Percentiles rank a stretch among this genome's conserved stretches.
These are phyloP conservation scores for Syrista parreyssii DNA, from an alignment of 2,888 invertebrate genomes.

Conservation along the genomic window DNA sequence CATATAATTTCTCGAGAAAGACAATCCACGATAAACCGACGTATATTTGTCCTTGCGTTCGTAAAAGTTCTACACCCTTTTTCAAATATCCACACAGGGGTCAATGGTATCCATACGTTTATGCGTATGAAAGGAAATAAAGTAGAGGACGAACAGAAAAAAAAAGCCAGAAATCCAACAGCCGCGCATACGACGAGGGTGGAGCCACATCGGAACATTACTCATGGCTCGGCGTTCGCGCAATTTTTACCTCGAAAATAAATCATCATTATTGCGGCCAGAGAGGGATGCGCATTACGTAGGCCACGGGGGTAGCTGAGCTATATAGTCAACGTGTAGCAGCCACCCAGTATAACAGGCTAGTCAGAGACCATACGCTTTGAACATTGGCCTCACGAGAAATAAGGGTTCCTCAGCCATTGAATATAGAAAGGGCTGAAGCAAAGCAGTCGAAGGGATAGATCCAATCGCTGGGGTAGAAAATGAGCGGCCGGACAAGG, in stretches of 20 bases:
- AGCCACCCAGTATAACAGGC: no score
- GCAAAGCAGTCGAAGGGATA: neutral
- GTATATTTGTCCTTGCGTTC: neutral
- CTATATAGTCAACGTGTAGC: neutral
- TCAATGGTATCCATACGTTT: neutral
- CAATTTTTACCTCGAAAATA: conserved; percentile 71
- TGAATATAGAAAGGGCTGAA: neutral
- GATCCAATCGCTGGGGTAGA: neutral
- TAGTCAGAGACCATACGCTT: neutral
- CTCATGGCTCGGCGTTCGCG: conserved; percentile 69
- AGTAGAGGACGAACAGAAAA: neutral
- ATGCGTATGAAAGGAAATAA: neutral
- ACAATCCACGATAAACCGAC: neutral
- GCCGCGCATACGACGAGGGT: conserved; percentile 37
- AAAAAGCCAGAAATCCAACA: conserved; percentile 6
- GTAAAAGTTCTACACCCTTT: neutral
- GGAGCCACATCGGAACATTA: conserved; percentile 68
- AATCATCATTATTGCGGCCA: conserved; percentile 72
- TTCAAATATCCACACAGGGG: neutral
- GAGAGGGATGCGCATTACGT: conserved; percentile 61
- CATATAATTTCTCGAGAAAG: neutral
- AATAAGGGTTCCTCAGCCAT: neutral
- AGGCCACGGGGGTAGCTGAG: conserved; percentile 39
- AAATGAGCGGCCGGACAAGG: neutral
- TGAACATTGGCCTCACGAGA: neutral